Percentiles rank a stretch among this genome's conserved stretches.
Evolutionary conservation across 2,888 invertebrate genomes (phyloP).

Genomic region (Oscheius sp.): DNA sequence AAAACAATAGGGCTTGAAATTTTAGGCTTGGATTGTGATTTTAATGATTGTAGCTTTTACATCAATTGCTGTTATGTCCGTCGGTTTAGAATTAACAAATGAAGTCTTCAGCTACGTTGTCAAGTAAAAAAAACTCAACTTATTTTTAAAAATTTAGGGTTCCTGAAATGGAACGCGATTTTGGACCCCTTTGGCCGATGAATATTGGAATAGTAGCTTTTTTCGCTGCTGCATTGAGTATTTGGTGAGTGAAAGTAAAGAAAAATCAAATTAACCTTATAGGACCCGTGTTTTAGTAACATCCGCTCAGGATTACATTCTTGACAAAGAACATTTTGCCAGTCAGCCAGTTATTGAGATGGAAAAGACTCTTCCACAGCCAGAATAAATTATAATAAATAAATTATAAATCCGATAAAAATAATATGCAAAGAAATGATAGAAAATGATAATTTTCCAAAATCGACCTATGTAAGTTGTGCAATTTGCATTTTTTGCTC

Average conservation of each 20-base stretch:
- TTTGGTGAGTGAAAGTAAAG: slow-evolving; percentile 50
- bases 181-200: slow-evolving; percentile 70
- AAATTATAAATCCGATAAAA: not conserved
- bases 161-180: slow-evolving; percentile 60
- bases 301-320: slow-evolving; percentile 65
- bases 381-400: slow-evolving; percentile 1
- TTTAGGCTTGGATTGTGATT: slow-evolving; percentile 55
- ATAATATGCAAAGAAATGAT: not conserved
- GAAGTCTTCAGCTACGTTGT: slow-evolving; percentile 57
- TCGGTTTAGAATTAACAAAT: slow-evolving; percentile 63
- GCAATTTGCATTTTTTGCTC: too few species aligned
- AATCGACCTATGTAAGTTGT: too few species aligned
- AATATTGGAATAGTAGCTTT: slow-evolving; percentile 66
- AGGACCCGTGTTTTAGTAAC: slow-evolving; percentile 60
- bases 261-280: slow-evolving; percentile 8
- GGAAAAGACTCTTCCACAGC: slow-evolving; percentile 29
- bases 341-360: slow-evolving; percentile 19
- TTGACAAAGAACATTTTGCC: slow-evolving; percentile 64
- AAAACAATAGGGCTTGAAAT: not conserved
- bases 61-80: slow-evolving; percentile 64
- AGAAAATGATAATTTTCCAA: too few species aligned
- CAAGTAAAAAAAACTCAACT: slow-evolving; percentile 42
- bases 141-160: slow-evolving; percentile 40
- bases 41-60: slow-evolving; percentile 58
- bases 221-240: slow-evolving; percentile 65